A percentile compares a stretch with the other conserved stretches of the same genome.
phyloP scores from a whole-genome alignment of 2,888 invertebrate genomes.

The Phyllotreta striolata region DNA sequence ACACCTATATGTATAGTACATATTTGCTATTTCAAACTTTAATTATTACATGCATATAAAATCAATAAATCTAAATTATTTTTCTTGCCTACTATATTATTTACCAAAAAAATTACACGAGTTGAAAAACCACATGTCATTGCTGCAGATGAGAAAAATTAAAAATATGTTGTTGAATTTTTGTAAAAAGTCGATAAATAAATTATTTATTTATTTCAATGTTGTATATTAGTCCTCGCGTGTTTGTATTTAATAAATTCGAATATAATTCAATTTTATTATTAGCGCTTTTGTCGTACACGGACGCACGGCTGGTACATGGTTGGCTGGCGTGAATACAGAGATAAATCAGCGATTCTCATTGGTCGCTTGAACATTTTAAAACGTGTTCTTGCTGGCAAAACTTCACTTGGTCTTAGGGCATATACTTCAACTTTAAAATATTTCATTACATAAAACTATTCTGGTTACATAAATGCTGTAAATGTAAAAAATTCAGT shows the following conservation, averaged over 20 bases:
- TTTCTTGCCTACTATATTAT: no score
- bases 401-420: background rate
- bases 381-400: slow-evolving; percentile 11
- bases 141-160: no score
- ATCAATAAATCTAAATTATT: no score
- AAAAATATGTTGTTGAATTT: background rate
- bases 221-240: slow-evolving; percentile 2
- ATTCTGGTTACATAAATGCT: no score
- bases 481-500: no score
- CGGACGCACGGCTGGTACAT: slow-evolving; percentile 16
- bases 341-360: slow-evolving; percentile 26
- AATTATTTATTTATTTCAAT: background rate
- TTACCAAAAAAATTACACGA: no score
- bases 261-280: slow-evolving; percentile 31
- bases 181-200: background rate
- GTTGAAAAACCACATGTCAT: no score
- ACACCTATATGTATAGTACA: no score
- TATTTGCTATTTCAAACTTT: no score
- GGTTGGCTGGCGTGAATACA: slow-evolving; percentile 31
- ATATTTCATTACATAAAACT: no score
- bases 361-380: slow-evolving; percentile 10
- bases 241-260: slow-evolving; percentile 20
- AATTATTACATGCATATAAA: no score
- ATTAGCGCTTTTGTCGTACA: slow-evolving; percentile 16
- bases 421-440: no score